These are phyloP conservation scores for Melanocharis versteri DNA, from an alignment of 2,113 vertebrate genomes.

Conservation along the genomic window DNA sequence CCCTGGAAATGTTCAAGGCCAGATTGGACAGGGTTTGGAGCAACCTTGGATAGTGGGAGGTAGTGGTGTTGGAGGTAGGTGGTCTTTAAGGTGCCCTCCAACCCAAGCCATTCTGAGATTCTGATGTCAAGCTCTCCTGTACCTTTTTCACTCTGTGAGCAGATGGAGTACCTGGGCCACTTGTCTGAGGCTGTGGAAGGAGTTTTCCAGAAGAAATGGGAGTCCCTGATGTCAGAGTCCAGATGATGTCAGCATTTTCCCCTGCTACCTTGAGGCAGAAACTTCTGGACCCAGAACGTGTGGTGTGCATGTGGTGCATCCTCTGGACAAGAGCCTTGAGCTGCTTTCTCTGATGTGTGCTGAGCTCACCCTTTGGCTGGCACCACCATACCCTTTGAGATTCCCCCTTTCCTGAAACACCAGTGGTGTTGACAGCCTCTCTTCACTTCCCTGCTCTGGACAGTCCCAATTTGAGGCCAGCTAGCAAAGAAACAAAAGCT, in stretches of 20 bases:
- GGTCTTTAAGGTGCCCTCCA: background rate
- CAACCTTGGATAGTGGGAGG: background rate
- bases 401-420: background rate
- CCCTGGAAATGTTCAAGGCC: background rate
- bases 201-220: background rate
- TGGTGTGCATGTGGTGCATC: background rate
- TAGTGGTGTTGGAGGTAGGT: background rate
- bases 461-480: background rate
- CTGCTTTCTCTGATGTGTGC: rapidly evolving
- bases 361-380: background rate
- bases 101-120: background rate
- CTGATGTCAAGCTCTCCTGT: background rate
- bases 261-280: background rate
- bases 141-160: background rate
- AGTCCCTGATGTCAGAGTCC: background rate
- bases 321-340: background rate
- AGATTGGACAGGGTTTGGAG: background rate
- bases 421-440: rapidly evolving
- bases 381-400: background rate
- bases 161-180: rapidly evolving
- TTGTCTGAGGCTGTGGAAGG: background rate
- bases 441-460: background rate
- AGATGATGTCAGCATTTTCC: background rate
- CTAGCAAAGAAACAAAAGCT: background rate
- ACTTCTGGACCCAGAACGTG: background rate